phyloP scores from a whole-genome alignment of 2,888 invertebrate species.

The Caenorhabditis plicata region DNA sequence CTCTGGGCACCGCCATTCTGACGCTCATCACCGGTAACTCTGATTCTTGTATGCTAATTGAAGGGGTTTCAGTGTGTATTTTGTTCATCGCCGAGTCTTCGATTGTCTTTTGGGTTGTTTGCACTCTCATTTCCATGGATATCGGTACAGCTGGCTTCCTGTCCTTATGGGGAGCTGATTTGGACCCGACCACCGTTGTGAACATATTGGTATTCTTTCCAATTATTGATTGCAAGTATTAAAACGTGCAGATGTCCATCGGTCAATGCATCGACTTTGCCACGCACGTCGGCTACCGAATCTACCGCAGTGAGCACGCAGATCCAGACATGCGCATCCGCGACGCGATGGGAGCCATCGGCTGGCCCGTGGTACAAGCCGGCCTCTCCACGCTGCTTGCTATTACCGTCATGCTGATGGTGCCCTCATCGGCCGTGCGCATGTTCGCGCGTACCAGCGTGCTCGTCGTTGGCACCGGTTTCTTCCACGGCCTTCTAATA shows the following conservation, averaged over 20 bases:
- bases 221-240: neutral
- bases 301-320: conserved; percentile 44
- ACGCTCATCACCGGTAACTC: conserved; percentile 42
- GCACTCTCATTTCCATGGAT: conserved; percentile 60
- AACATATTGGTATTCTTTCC: conserved; percentile 57
- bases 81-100: conserved; percentile 62
- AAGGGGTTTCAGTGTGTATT: conserved; percentile 48
- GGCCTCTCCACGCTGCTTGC: conserved; percentile 46
- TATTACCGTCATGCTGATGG: conserved; percentile 58
- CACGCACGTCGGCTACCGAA: conserved; percentile 64
- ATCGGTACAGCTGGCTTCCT: conserved; percentile 62
- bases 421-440: conserved; percentile 62
- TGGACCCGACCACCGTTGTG: conserved; percentile 64
- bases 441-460: conserved; percentile 63
- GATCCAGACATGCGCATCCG: conserved; percentile 33
- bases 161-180: conserved; percentile 64
- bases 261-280: conserved; percentile 65
- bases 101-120: conserved; percentile 65
- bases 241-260: conserved; percentile 58
- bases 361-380: conserved; percentile 65
- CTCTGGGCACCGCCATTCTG: conserved; percentile 63
- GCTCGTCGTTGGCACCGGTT: conserved; percentile 61
- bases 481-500: conserved; percentile 63
- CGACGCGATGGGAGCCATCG: conserved; percentile 63
- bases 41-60: neutral